Evolutionary conservation across 2,888 invertebrate species (phyloP).

Genomic region (Lobophora halterata): DNA sequence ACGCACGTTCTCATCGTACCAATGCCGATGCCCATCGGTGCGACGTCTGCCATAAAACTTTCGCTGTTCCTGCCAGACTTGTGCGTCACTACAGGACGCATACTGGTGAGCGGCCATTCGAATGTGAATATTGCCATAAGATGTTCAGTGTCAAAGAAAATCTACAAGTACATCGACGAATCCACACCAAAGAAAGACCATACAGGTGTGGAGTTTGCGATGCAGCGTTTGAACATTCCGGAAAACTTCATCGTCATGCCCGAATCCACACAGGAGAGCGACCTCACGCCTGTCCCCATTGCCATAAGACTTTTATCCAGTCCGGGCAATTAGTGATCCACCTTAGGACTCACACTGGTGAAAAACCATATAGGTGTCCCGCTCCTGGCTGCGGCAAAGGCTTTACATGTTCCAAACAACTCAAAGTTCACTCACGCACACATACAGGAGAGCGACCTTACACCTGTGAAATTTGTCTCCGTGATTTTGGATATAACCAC

Average conservation of each 20-base stretch:
- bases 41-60: constrained; percentile 94
- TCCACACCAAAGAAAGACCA: constrained; percentile 95
- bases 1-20: constrained; percentile 75
- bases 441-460: constrained; percentile 96
- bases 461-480: constrained; percentile 94
- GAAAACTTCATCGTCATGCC: constrained; percentile 94
- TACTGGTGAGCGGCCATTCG: constrained; percentile 94
- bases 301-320: constrained; percentile 94
- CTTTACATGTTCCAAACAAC: constrained; percentile 94
- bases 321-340: constrained; percentile 95
- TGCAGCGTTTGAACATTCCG: constrained; percentile 94
- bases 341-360: constrained; percentile 93
- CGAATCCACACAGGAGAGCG: constrained; percentile 94
- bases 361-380: constrained; percentile 91
- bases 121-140: constrained; percentile 95
- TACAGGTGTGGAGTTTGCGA: constrained; percentile 94
- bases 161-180: constrained; percentile 92
- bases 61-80: constrained; percentile 93
- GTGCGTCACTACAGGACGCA: constrained; percentile 93
- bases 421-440: constrained; percentile 94
- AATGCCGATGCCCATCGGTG: constrained; percentile 90
- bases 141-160: constrained; percentile 96
- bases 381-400: constrained; percentile 93
- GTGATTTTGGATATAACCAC: constrained; percentile 95
- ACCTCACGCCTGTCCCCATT: constrained; percentile 93